Conservation (phyloP, 2,113 vertebrate species). For the Nettapus auritus region DNA sequence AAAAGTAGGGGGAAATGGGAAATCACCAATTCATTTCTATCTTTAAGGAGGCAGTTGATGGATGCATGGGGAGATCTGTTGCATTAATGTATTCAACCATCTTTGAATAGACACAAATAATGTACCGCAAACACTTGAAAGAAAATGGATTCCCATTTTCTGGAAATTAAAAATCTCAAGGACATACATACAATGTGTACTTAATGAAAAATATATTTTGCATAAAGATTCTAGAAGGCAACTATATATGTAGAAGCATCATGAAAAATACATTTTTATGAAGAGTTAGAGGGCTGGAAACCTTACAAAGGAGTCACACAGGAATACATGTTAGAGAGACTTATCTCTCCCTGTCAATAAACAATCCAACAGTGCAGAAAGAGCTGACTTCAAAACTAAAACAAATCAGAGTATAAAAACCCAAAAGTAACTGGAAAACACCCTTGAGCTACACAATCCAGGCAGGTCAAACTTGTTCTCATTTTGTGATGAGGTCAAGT, state of each 20-base stretch:
- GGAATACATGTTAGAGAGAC: background rate
- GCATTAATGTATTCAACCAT: background rate
- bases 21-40: background rate
- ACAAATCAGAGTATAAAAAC: background rate
- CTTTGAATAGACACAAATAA: background rate
- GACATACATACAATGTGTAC: background rate
- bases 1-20: background rate
- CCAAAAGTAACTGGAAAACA: constrained; percentile 6
- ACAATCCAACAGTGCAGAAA: background rate
- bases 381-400: background rate
- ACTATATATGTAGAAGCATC: background rate
- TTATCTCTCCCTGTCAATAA: background rate
- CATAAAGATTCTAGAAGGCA: background rate
- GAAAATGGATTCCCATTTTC: background rate
- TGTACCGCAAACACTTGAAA: background rate
- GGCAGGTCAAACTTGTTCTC: constrained; percentile 50
- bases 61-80: background rate
- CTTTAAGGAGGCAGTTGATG: background rate
- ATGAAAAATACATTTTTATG: background rate
- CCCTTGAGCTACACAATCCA: constrained; percentile 24
- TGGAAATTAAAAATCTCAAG: constrained; percentile 32
- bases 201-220: background rate
- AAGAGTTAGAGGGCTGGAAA: background rate
- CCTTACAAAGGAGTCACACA: background rate
- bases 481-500: constrained; percentile 63